Evolutionary conservation across 1,140 invertebrate genomes (phyloP).

Genomic region (Diorhabda carinulata): DNA sequence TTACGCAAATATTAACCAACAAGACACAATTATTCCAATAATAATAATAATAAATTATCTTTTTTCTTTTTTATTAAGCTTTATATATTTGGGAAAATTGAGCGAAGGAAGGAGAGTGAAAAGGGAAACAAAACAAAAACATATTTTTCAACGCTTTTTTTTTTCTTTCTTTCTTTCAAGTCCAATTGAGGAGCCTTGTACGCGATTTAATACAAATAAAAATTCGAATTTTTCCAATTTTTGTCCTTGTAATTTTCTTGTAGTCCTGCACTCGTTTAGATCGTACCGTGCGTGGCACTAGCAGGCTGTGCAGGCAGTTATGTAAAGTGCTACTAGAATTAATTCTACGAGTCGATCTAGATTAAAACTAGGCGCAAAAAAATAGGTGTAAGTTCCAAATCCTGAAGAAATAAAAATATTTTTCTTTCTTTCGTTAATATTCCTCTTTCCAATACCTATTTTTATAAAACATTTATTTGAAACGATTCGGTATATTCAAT

Average conservation of each 20-base stretch:
- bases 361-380: slow-evolving; percentile 39
- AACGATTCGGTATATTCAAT: too few relatives aligned
- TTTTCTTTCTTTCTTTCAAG: slow-evolving; percentile 16
- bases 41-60: neutral
- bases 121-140: neutral
- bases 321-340: slow-evolving; percentile 42
- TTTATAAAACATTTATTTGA: too few relatives aligned
- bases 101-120: neutral
- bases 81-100: neutral
- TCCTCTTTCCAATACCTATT: too few relatives aligned
- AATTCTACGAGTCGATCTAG: slow-evolving; percentile 37
- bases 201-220: slow-evolving; percentile 22
- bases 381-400: neutral
- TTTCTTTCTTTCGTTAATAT: too few relatives aligned
- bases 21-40: slow-evolving; percentile 5
- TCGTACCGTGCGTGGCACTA: slow-evolving; percentile 46
- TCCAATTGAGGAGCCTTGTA: slow-evolving; percentile 47
- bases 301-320: slow-evolving; percentile 47
- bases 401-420: too few relatives aligned
- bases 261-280: slow-evolving; percentile 1
- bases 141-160: neutral
- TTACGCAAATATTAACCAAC: neutral
- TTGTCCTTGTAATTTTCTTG: slow-evolving; percentile 19
- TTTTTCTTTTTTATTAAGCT: neutral
- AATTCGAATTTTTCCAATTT: slow-evolving; percentile 1